These are phyloP conservation scores for Turnix velox DNA, from an alignment of 2,113 vertebrate species.

Conservation along the genomic window DNA sequence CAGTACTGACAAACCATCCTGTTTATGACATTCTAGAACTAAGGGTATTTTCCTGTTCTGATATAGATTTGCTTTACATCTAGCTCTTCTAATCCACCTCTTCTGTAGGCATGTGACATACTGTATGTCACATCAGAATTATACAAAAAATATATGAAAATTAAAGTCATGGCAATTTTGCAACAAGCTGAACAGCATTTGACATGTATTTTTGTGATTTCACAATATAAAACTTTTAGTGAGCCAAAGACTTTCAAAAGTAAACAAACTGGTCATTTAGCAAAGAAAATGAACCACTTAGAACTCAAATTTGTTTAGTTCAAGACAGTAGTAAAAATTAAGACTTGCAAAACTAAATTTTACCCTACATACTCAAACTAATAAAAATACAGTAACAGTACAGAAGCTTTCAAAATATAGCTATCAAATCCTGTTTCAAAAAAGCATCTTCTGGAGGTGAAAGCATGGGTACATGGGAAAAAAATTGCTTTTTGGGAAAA, in stretches of 20 bases:
- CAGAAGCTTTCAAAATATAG: background rate
- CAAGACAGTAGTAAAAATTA: background rate
- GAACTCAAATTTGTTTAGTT: background rate
- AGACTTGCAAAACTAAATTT: background rate
- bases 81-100: background rate
- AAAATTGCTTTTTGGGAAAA: background rate
- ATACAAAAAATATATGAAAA: too few relatives aligned
- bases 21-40: background rate
- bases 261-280: background rate
- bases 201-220: background rate
- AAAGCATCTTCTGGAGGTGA: background rate
- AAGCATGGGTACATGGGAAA: background rate
- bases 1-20: background rate
- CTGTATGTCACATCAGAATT: too few relatives aligned
- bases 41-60: background rate
- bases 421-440: background rate
- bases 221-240: background rate
- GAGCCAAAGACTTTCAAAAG: background rate
- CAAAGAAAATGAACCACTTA: background rate
- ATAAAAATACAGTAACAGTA: background rate
- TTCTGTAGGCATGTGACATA: background rate
- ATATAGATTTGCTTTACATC: background rate
- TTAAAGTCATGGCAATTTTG: background rate
- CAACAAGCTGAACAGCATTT: background rate
- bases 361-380: background rate